Base-by-base conservation (phyloP, 2,888 invertebrate species). In the Zygothrica quintamaculata region DNA sequence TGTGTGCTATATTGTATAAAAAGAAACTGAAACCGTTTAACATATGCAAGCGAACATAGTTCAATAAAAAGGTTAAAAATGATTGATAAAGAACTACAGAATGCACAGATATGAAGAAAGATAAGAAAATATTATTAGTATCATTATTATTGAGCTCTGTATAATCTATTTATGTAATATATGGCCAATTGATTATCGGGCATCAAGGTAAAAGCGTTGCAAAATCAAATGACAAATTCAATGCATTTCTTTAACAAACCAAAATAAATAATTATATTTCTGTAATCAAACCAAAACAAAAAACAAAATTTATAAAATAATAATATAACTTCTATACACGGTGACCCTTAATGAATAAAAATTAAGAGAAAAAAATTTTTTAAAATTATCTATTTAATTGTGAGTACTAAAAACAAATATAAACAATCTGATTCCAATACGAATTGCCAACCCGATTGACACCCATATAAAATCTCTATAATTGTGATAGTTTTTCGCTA, bases 31-130 rank as follows among this genome's bases (percentile, higher is more conserved):
- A 57, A 48, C 61, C 62, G 53, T 57, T 59, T 34, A 65, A 79
- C 77, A 79, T 82, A 87, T 77, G 71, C 62, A 87, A 73, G 56
- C 72, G 81, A 82, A 87, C 86, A 64, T 86, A 82, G 81, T 82
- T 87, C 88, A 81, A 67, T 34, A 57, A 50, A 52, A 22, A 51
- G 58, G 39, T 15, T 57, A 56, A 25, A 59, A 37, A 36, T 31
- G 37, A 52, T 42, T 22, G 33, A 57, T 36, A 44, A 18, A 55
- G 12, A 50, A 59, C 58, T 47, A 50, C 29, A 59, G 51, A 46
- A 56, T 36, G 48, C 50, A 59, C 46, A 58, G 55, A 85, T 74
- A n/a, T n/a, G n/a, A n/a, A 13, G 11, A 8, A 61, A 36, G 55
- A 43, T 40, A 42, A 46, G 40, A 37, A 42, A 48, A 46, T 48